Percentiles rank a stretch among this genome's conserved stretches.
Evolutionary conservation across 2,113 vertebrate genomes (phyloP).

Genomic region (Turnix velox): DNA sequence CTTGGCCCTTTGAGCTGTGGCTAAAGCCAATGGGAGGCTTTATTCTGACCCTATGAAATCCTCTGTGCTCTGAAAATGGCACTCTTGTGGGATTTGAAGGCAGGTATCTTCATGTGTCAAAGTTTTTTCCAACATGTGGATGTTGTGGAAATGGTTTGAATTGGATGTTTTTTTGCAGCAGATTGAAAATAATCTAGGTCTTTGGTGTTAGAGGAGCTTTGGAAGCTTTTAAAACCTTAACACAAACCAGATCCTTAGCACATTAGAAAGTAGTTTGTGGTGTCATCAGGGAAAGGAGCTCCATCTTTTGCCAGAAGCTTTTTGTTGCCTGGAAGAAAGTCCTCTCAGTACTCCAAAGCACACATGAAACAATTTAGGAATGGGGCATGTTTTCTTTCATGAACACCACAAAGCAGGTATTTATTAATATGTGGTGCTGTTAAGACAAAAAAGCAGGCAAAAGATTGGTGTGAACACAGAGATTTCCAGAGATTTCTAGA

Average conservation of each 20-base stretch:
- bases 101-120: fast-evolving
- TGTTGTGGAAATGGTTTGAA: neutral
- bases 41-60: neutral
- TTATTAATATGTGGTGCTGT: neutral
- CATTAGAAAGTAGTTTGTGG: neutral
- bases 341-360: neutral
- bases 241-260: neutral
- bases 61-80: neutral
- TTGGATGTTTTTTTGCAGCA: neutral
- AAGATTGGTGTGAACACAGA: neutral
- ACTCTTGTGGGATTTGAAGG: neutral
- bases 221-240: neutral
- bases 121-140: neutral
- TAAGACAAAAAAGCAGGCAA: neutral
- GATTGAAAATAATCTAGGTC: no score
- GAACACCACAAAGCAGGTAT: neutral
- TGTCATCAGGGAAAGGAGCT: neutral
- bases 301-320: neutral
- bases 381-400: neutral
- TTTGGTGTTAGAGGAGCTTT: neutral
- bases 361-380: neutral
- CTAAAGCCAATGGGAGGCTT: neutral
- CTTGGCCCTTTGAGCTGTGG: neutral
- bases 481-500: neutral
- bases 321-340: neutral